Evolutionary conservation across 2,113 vertebrate genomes (phyloP).

Genomic region (Tamias sibiricus): DNA sequence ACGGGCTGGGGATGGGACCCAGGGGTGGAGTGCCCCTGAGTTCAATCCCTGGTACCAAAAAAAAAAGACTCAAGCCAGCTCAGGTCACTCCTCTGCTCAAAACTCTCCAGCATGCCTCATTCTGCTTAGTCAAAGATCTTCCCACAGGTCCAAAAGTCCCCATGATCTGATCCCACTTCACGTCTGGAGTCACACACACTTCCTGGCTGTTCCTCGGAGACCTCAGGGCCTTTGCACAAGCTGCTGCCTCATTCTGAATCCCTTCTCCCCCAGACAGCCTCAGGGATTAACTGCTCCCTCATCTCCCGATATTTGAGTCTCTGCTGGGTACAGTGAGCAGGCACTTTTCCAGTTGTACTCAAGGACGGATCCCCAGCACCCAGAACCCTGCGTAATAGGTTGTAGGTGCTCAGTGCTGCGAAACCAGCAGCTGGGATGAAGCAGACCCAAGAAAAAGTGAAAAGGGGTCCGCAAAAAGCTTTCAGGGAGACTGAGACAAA

Average conservation of each 20-base stretch:
- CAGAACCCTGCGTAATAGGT: rapidly evolving
- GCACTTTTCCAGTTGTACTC: neutral
- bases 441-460: neutral
- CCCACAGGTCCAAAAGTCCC: neutral
- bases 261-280: neutral
- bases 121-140: neutral
- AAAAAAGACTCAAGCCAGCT: neutral
- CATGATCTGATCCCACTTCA: neutral
- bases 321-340: no score
- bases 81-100: neutral
- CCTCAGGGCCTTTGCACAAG: constrained; percentile 7
- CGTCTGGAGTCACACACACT: neutral
- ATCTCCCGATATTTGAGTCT: neutral
- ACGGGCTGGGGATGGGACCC: no score
- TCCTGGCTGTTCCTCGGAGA: neutral
- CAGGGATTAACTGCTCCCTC: neutral
- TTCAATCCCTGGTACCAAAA: no score
- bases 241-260: neutral
- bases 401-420: rapidly evolving
- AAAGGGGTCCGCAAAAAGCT: no score
- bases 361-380: neutral
- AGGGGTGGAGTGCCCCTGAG: no score
- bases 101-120: neutral
- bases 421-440: neutral
- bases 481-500: neutral